A percentile compares a stretch with the other conserved stretches of the same genome.
Evolutionary conservation across 2,888 invertebrate species (phyloP).

Genomic region (Drosophila prostipennis): DNA sequence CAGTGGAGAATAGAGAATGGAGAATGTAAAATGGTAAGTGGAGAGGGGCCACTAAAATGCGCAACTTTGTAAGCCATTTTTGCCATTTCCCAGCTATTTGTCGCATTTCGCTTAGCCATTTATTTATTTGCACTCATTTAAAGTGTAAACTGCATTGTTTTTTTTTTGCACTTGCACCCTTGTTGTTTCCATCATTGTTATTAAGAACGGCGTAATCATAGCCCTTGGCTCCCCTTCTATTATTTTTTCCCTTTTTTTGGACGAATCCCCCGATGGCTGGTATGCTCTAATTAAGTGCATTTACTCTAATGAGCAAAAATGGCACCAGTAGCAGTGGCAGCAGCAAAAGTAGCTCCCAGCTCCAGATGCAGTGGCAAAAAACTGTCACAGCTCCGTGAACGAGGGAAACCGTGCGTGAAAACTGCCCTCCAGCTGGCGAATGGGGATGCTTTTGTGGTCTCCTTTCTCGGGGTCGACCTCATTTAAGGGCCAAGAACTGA

Average conservation of each 20-base stretch:
- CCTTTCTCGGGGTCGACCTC: conserved; percentile 45
- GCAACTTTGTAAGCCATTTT: conserved; percentile 57
- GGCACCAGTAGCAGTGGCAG: conserved; percentile 36
- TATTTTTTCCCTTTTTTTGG: neutral
- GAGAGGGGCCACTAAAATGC: conserved; percentile 43
- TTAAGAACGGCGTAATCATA: conserved; percentile 74
- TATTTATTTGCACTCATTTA: conserved; percentile 74
- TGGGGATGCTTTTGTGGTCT: conserved; percentile 33
- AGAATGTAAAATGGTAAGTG: conserved; percentile 1
- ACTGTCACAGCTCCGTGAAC: conserved; percentile 50
- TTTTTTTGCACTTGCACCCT: neutral
- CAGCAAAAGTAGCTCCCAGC: conserved; percentile 32
- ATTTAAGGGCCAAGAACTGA: conserved; percentile 39
- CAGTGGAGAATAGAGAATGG: conserved; percentile 16
- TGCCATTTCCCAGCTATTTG: conserved; percentile 60
- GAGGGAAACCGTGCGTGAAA: conserved; percentile 68
- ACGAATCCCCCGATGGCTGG: conserved; percentile 44
- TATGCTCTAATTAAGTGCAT: conserved; percentile 77
- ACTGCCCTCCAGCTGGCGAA: conserved; percentile 46
- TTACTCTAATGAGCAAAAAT: conserved; percentile 80
- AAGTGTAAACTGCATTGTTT: conserved; percentile 52
- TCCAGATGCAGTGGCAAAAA: conserved; percentile 32
- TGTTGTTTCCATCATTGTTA: conserved; percentile 60
- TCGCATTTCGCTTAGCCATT: conserved; percentile 72
- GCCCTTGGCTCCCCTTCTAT: conserved; percentile 15